A percentile compares a stretch with the other conserved stretches of the same genome.
Evolutionary conservation across 2,113 vertebrate species (phyloP).

Genomic region (Fulmarus glacialis): DNA sequence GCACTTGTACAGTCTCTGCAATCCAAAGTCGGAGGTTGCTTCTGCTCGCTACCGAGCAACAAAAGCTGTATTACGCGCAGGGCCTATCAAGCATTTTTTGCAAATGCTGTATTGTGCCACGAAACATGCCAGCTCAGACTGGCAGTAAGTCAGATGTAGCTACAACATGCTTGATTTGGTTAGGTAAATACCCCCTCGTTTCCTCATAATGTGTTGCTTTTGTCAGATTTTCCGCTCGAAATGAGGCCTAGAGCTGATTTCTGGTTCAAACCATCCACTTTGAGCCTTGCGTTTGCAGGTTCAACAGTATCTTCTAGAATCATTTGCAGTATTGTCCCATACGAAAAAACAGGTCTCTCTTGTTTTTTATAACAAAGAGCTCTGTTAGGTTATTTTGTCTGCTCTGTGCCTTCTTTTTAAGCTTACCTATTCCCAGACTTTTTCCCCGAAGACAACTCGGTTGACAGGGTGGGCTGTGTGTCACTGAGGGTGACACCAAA

Average conservation of each 20-base stretch:
- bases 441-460: not conserved
- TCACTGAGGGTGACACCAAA: not conserved
- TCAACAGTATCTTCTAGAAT: not conserved
- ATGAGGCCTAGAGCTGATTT: not conserved
- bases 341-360: not conserved
- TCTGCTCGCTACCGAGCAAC: not conserved
- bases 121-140: not conserved
- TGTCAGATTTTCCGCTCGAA: not conserved
- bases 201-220: not conserved
- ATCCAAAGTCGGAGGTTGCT: not conserved
- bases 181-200: not conserved
- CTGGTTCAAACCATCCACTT: not conserved
- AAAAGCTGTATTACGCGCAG: not conserved
- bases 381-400: not conserved
- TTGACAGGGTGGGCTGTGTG: not conserved
- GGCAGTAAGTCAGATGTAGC: not conserved
- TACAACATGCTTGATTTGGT: not conserved
- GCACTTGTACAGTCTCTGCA: not conserved
- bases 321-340: not conserved
- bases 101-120: not conserved
- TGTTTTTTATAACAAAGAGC: not conserved
- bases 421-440: not conserved
- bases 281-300: fast-evolving
- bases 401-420: not conserved
- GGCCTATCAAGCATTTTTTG: not conserved